These are phyloP conservation scores for Drepana falcataria DNA, from an alignment of 2,888 invertebrate species.

Conservation along the genomic window DNA sequence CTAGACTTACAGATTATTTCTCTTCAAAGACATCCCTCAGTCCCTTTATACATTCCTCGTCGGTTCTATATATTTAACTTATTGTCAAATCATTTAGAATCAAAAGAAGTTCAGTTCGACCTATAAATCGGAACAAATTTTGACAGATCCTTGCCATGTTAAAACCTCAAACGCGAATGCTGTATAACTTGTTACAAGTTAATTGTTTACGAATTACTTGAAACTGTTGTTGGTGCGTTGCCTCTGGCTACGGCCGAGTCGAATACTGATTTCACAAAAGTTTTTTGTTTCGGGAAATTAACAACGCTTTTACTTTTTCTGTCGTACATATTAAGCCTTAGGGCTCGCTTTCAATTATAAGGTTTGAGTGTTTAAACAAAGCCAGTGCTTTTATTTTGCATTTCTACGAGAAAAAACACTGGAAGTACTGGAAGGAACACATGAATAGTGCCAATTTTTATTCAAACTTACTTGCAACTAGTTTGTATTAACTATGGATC, in stretches of 20 bases:
- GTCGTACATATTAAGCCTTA: neutral
- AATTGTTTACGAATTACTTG: constrained; percentile 46
- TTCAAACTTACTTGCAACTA: too few relatives aligned
- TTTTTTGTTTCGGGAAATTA: constrained; percentile 33
- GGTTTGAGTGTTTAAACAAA: too few relatives aligned
- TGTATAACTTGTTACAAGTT: constrained; percentile 36
- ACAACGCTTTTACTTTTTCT: constrained; percentile 42
- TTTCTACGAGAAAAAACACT: too few relatives aligned
- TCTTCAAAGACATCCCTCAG: too few relatives aligned
- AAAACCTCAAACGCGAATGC: constrained; percentile 39
- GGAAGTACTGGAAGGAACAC: too few relatives aligned
- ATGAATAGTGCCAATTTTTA: too few relatives aligned
- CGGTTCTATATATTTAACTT: too few relatives aligned
- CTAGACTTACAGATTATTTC: too few relatives aligned
- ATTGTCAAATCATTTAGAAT: neutral
- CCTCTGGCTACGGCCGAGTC: constrained; percentile 14
- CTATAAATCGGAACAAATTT: constrained; percentile 30
- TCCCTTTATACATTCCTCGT: too few relatives aligned
- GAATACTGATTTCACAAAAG: constrained; percentile 41
- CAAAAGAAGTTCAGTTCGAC: neutral
- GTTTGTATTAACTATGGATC: too few relatives aligned
- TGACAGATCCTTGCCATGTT: constrained; percentile 43
- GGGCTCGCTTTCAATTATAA: neutral
- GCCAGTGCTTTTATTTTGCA: too few relatives aligned
- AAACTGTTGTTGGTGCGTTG: constrained; percentile 31